phyloP scores from a whole-genome alignment of 2,888 invertebrate genomes.

The Syrista parreyssii region DNA sequence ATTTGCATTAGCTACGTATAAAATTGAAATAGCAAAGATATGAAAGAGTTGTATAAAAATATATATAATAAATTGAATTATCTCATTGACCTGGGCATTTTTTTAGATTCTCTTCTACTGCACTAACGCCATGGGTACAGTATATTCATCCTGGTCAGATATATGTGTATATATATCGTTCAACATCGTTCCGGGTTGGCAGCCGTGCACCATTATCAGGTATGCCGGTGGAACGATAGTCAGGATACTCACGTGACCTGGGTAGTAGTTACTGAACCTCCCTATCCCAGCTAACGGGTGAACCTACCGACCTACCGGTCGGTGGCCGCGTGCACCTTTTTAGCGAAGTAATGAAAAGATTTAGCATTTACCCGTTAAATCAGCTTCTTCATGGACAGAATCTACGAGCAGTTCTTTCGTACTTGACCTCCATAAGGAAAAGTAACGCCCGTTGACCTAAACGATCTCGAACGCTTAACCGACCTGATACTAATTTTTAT shows the following conservation, averaged over 20 bases:
- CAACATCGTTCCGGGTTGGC: not conserved
- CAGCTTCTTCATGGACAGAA: slow-evolving; percentile 13
- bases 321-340: slow-evolving; percentile 13
- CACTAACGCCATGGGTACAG: not conserved
- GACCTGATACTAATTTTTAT: slow-evolving; percentile 31
- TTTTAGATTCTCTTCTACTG: not conserved
- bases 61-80: not conserved
- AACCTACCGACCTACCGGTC: not conserved
- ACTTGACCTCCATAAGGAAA: slow-evolving; percentile 26
- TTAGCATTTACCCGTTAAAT: slow-evolving; percentile 16
- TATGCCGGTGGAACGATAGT: slow-evolving; percentile 1
- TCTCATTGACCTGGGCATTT: not conserved
- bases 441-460: slow-evolving; percentile 28
- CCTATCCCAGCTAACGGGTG: slow-evolving; percentile 14
- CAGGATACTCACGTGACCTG: slow-evolving; percentile 21
- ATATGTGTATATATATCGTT: not conserved
- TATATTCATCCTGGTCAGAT: not conserved
- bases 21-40: not conserved
- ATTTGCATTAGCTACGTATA: not conserved
- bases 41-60: not conserved
- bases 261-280: slow-evolving; percentile 23
- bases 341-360: slow-evolving; percentile 20
- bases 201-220: slow-evolving; percentile 2
- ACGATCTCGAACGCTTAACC: slow-evolving; percentile 10
- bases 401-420: slow-evolving; percentile 19